These are phyloP conservation scores for Meloidogyne hapla DNA, from an alignment of 1,140 invertebrate genomes.

Conservation along the genomic window DNA sequence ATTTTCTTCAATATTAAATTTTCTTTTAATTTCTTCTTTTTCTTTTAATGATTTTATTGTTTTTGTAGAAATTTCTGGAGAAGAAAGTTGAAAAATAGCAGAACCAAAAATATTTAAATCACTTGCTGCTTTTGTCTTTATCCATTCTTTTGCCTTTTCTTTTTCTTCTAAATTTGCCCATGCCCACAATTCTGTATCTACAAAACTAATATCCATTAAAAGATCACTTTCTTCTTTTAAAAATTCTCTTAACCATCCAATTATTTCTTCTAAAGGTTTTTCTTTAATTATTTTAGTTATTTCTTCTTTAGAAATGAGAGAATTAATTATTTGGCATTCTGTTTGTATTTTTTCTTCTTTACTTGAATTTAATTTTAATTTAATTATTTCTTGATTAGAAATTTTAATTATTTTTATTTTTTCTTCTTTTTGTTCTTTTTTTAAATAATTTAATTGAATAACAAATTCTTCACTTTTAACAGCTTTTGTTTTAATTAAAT, in stretches of 20 bases:
- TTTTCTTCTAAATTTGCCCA: conserved; percentile 6
- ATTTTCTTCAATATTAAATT: conserved; percentile 6
- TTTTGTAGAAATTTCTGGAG: background rate
- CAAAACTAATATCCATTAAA: background rate
- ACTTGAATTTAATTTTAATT: background rate
- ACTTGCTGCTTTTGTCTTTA: background rate
- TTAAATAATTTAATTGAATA: background rate
- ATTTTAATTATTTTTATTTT: background rate
- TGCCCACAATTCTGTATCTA: conserved; percentile 10
- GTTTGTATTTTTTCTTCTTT: conserved; percentile 5
- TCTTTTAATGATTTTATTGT: background rate
- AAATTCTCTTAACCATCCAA: background rate
- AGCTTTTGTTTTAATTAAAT: background rate
- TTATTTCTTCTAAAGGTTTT: background rate
- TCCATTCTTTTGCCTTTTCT: background rate
- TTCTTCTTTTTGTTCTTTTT: background rate
- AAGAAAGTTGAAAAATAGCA: conserved; percentile 17
- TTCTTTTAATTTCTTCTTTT: conserved; percentile 13
- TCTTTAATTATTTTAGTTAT: conserved; percentile 4
- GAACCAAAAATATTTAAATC: background rate
- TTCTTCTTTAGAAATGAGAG: background rate
- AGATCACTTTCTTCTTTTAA: background rate
- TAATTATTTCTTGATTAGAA: background rate
- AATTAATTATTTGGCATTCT: background rate
- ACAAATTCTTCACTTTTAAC: background rate